These are phyloP conservation scores for Sardina pilchardus DNA, from an alignment of 2,113 vertebrate species.

Conservation along the genomic window DNA sequence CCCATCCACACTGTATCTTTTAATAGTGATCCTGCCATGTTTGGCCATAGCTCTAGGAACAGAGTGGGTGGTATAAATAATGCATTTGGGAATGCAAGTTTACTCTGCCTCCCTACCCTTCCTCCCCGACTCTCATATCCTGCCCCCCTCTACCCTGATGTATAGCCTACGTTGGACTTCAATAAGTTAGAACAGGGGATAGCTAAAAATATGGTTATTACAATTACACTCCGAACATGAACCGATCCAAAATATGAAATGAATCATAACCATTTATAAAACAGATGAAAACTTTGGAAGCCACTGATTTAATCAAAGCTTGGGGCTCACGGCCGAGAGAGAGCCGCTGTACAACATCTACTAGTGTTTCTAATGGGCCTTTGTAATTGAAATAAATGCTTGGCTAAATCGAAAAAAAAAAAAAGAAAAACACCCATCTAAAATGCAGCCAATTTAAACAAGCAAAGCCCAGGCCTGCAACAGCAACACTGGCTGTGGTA, in stretches of 20 bases:
- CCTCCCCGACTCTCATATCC: not conserved
- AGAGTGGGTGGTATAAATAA: not conserved
- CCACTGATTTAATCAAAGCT: conserved; percentile 48
- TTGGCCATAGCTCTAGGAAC: not conserved
- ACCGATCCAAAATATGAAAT: no score
- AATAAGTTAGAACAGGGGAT: no score
- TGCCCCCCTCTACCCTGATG: not conserved
- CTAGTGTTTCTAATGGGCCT: conserved; percentile 41
- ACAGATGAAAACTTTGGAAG: no score
- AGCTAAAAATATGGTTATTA: no score
- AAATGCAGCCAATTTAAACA: conserved; percentile 25
- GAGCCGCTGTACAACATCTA: conserved; percentile 44
- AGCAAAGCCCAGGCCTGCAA: conserved; percentile 10
- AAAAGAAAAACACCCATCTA: conserved; percentile 33
- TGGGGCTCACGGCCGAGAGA: conserved; percentile 26
- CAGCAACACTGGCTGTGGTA: not conserved
- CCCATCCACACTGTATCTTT: not conserved
- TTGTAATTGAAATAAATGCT: conserved; percentile 55
- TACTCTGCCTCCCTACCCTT: not conserved
- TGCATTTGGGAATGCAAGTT: not conserved
- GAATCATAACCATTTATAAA: no score
- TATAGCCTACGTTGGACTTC: no score
- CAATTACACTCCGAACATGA: no score
- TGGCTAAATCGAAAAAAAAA: conserved; percentile 27
- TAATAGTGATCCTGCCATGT: not conserved